Evolutionary conservation across 2,113 vertebrate genomes (phyloP).

Genomic region (Fregetta grallaria): DNA sequence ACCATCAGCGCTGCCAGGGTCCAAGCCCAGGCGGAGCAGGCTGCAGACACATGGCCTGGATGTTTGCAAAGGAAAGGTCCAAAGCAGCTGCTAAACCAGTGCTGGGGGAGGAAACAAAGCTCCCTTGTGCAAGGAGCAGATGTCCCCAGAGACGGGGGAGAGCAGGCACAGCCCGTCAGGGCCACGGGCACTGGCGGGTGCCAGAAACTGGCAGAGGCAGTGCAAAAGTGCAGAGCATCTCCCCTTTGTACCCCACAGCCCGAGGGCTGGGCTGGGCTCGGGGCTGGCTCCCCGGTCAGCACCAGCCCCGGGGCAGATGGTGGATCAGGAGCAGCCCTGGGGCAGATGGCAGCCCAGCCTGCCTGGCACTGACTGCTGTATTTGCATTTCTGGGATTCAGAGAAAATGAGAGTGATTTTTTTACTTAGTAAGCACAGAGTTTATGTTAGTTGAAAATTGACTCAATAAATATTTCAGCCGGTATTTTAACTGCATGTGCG

Average conservation of each 20-base stretch:
- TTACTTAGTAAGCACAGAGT: constrained; percentile 19
- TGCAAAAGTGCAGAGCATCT: neutral
- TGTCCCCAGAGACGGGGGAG: neutral
- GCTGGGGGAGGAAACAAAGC: neutral
- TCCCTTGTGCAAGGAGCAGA: neutral
- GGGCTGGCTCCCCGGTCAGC: neutral
- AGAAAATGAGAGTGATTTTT: neutral
- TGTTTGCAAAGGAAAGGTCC: neutral
- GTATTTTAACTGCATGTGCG: neutral
- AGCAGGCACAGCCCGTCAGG: rapidly evolving
- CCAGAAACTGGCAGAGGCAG: neutral
- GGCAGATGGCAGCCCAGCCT: neutral
- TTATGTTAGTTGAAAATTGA: constrained; percentile 48
- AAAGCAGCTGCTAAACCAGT: neutral
- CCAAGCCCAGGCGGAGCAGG: neutral
- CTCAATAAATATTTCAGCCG: constrained; percentile 59
- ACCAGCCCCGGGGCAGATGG: no score
- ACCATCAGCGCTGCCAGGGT: neutral
- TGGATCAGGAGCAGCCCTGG: neutral
- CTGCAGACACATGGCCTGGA: neutral
- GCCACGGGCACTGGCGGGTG: rapidly evolving
- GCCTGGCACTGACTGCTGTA: neutral
- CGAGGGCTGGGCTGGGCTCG: rapidly evolving
- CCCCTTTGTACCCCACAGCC: neutral
- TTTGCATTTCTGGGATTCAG: neutral